Base-by-base conservation (phyloP, 2,888 invertebrate genomes). In the Apomyelois bistriatella region DNA sequence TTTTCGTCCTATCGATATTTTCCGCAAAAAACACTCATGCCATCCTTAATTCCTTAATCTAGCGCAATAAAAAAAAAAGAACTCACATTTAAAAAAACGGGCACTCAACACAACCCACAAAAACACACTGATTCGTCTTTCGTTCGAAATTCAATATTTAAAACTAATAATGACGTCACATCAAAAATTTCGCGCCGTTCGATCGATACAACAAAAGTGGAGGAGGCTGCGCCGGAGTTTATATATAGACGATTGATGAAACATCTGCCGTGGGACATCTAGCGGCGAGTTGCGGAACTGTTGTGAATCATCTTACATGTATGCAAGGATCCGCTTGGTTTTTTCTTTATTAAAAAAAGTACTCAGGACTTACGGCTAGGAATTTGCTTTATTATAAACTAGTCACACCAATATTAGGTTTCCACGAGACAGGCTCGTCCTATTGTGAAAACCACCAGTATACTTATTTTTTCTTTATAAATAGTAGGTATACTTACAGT, bases 121-220 rank as follows among this genome's bases (percentile, higher is more conserved):
- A 9, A 46, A 32, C 46, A 46, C 46, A 46, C 46, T 46, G 13
- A 10, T 9, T 6, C 10, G 13, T 32, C 32, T 46, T 10, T 16
- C 32, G 46, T 46, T 46, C 46, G 46, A 32, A 46, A 46, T 46
- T 46, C 46, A 32, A 46, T 32, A 46, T 46, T 46, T 46, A 46
- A 46, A 46, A 40, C 15, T 8, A 28, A 12, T 12, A 28, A 28
- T 43, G 28, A 46, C 46, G 46, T 32, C 46, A 46, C 46, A 32
- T 46, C 3, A 32, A 46, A 46, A 46, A 22, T 22, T 32, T 13
- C 16, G 30, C 46, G 32, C 32, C 46, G 46, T 46, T 46, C 46
- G 46, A 32, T 46, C 35, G 43, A 9, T 8, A 16, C 32, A 46
- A 46, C 46, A 46, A 46, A 32, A 15, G 32, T 8, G 6, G 13